Evolutionary conservation across 53 echinoderm and acorn worm genomes (phyloP), one percentile per base, ranked within the genome.

Genomic region (Temnopleurus reevesii): DNA sequence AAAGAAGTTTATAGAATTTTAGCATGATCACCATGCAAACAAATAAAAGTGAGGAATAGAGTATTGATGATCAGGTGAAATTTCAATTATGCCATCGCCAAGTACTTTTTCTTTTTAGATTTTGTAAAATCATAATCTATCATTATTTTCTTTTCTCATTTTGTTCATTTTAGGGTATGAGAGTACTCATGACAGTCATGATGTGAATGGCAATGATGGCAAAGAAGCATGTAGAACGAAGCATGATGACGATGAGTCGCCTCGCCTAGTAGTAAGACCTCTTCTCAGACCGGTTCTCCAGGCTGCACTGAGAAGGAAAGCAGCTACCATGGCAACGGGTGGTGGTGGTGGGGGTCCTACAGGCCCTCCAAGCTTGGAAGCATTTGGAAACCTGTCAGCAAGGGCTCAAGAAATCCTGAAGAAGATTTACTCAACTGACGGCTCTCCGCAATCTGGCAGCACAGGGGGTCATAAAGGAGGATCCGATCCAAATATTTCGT

Each of bases 381-480:
- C 94, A 2, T 92, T 95, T 88, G 91, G 93, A 56, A 94, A 94
- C 19, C 90, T 97, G 26, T 97, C 97, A 2, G 61, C 89, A 65
- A 86, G 95, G 33, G 95, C 97, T 17, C 97, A 97, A 59, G 97
- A 97, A 29, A 97, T 97, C 76, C 53, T 97, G 31, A 95, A 92
- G 63, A 95, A 94, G 80, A 91, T 95, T 41, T 95, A 97, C 83
- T 81, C 93, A 26, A 53, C 86, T 12, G 92, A 35, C 47, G 17
- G 4, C 18, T 34, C 45, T 8, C 17, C 71, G 1, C 2, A 34
- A 47, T 29, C 29, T 31, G 53, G 29, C 4, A 87, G 5, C 2
- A 53, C 3, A 44, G 71, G 88, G 19, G 45, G 13, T 43, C 15
- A 28, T 1, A 65, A 87, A 47, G 49, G 49, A 51, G 71, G 88